Evolutionary conservation across 2,888 invertebrate species (phyloP), one percentile per base, ranked within the genome.

Genomic region (Pyrgus malvae): DNA sequence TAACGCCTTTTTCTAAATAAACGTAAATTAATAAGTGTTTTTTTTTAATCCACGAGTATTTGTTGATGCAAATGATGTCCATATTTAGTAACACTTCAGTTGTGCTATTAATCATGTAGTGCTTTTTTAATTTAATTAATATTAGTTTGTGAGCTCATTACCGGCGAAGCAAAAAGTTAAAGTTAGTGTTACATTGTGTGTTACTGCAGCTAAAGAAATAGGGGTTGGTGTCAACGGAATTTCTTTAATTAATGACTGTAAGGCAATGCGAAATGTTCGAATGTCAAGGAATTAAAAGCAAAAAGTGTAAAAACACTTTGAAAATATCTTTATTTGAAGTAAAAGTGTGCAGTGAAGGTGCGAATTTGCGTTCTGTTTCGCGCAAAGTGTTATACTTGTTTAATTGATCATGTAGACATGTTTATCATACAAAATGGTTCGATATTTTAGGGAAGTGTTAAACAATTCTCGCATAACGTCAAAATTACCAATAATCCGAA

Each of bases 51-150:
- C n/a, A 14, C 8, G 3, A 41, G 37, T 8, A 45, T 51, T 27
- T 51, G 19, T 44, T 44, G 27, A 44, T 51, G 44, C 44, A 38
- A 51, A 35, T 29, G 23, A 8, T 6, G 37, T 51, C 44, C 44
- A 37, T 51, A 29, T 44, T 44, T n/a, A 44, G 44, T 29, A 6
- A 37, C 51, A 37, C 44, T 12, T 44, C 51, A 17, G 25, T 21
- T 31, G 42, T 12, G 35, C 23, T 21, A 25, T 27, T 51, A 33
- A 37, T 51, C 27, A 37, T 25, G 19, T 35, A 37, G 37, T 33
- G 42, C 17, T 25, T 17, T 35, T 31, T 42, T 25, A 35, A 19
- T n/a, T 44, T 41, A 37, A 51, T 51, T 44, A 44, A 51, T 44
- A 51, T 44, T 42, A 27, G n/a, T 37, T 5, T 7, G 33, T 33